phyloP scores from a whole-genome alignment of 64 coral and sea anemone genomes.

The Montipora capricornis region DNA sequence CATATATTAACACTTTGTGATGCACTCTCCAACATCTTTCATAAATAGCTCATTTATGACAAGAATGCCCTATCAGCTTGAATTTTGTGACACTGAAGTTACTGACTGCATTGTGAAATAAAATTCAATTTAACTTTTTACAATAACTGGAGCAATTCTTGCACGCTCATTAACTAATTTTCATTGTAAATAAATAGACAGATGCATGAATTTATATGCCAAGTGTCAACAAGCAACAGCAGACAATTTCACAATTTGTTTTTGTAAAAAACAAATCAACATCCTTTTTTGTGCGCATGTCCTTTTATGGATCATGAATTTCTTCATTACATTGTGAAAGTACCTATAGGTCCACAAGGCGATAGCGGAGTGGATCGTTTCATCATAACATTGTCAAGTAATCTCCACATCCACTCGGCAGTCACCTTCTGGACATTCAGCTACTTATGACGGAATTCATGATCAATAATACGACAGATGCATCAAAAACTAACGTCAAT shows the following conservation, averaged over 20 bases:
- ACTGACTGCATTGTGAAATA: background rate
- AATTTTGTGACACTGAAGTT: background rate
- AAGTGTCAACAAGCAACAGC: background rate
- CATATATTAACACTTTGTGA: background rate
- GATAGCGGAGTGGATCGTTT: background rate
- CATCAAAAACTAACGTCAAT: too few relatives aligned
- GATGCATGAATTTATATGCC: constrained; percentile 1
- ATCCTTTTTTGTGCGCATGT: background rate
- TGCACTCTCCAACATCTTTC: constrained; percentile 1
- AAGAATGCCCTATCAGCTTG: background rate
- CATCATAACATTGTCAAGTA: constrained; percentile 1
- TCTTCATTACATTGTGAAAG: background rate
- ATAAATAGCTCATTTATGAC: background rate
- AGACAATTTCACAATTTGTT: constrained; percentile 2
- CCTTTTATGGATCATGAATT: background rate
- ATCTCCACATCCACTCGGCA: background rate
- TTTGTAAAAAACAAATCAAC: background rate
- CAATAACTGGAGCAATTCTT: background rate
- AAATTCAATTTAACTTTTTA: background rate
- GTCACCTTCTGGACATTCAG: background rate
- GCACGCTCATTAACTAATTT: constrained; percentile 15
- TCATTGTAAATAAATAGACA: background rate
- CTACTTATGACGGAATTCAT: background rate
- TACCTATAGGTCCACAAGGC: background rate
- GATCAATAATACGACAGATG: too few relatives aligned